Base-by-base conservation (phyloP, 2,113 vertebrate species). In the Tetrax tetrax region DNA sequence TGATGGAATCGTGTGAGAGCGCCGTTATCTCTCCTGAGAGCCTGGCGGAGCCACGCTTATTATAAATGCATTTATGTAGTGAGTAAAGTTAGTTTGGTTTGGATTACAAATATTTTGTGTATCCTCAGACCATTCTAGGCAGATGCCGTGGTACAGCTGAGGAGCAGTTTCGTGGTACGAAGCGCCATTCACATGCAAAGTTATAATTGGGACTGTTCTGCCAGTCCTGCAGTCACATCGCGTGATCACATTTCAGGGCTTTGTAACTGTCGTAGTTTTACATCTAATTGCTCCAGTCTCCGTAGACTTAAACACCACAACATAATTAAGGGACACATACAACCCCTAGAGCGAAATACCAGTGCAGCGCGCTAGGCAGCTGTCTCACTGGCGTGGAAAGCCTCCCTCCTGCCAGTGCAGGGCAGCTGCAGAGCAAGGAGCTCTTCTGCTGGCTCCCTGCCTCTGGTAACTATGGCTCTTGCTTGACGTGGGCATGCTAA, bases 261-360 rank as follows among this genome's bases (percentile, higher is more conserved):
- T 64, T 50, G 16, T 21, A 60, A 18, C 38, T 38, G 9, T 29
- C 60, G 1, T 1, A 9, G 27, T 33, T 83, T 59, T 50, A 17
- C 33, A 38, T 64, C 33, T 31, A 7, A n/a, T 63, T 77, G 61
- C 57, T 70, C 50, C 33, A 33, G 41, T 71, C 53, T 77, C 60
- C 4, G 0, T 5, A 24, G 70, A 28, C 14, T 41, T 51, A 27
- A 77, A 23, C 2, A 2, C 33, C 1, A 0, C 28, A 48, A 25
- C 7, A 2, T 68, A 51, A 76, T 21, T 29, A 61, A 48, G 61
- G 83, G 48, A 16, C 11, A 68, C 57, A 23, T 2, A 24, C 72
- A 71, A 37, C 16, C 72, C 72, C n/a, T 19, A 7, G 56, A 48
- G 60, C 11, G 15, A 4, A 43, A 7, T 27, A 7, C 6, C 2